Base-by-base conservation (phyloP, 2,113 vertebrate genomes). In the Lampris megalopsis region DNA sequence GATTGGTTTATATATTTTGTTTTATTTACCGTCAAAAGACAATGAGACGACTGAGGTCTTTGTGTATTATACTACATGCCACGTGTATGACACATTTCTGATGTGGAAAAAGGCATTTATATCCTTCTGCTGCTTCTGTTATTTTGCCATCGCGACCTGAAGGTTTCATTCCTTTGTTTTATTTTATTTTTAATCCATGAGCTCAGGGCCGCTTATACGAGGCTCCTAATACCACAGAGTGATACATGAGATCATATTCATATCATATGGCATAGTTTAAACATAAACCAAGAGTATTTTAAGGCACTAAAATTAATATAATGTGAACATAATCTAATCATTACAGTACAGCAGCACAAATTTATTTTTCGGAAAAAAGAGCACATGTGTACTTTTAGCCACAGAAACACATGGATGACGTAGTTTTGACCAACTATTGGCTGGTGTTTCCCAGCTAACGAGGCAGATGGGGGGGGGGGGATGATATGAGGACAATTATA, bases 261-360 rank as follows among this genome's bases (percentile, higher is more conserved):
- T 64, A 10, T 73, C 40, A 42, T 13, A 13, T 42, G 9, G 59
- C 45, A 54, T 69, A 63, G 58, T 66, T 71, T 57, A 73, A 71
- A 1, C 45, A 60, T 49, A 60, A 49, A 35, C 11, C 47, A 70
- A 78, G 52, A 50, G 41, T 66, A 54, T 74, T 6, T 67, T 56
- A 40, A 59, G 63, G 67, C 73, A 68, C 59, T 70, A 56, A 1
- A 45, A 64, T 41, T 42, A 41, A 58, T 47, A 63, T 45, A 50
- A 66, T 24, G 35, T 67, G 4, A 69, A 48, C 24, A 41, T 2
- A 42, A 4, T 56, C 5, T 24, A 48, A 42, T 57, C n/a, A 48
- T 52, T 24, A 69, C 49, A 81, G 13, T 40, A 57, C 40, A 84
- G 71, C 70, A 82, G 79, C 77, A 81, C 86, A 83, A 86, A 73